Percentiles rank a stretch among this genome's conserved stretches.
phyloP scores from a whole-genome alignment of 2,888 invertebrate genomes.

The Antheraea assamensis region DNA sequence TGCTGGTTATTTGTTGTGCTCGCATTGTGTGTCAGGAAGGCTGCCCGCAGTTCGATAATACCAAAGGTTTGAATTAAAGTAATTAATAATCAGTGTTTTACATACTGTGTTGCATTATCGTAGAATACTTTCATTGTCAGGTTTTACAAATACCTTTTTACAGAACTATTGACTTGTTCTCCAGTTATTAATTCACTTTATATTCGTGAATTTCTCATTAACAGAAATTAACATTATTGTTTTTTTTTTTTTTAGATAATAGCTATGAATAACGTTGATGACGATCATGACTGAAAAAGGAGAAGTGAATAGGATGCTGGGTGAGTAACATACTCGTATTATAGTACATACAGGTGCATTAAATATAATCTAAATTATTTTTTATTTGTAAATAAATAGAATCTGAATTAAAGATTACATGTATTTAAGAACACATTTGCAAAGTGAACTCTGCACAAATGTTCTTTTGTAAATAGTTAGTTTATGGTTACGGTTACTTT shows the following conservation, averaged over 20 bases:
- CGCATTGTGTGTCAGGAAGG: slow-evolving; percentile 40
- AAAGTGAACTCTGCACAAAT: neutral
- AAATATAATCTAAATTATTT: too few relatives aligned
- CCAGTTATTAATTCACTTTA: neutral
- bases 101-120: neutral
- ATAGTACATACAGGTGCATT: neutral
- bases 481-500: neutral
- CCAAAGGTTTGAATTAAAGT: slow-evolving; percentile 34
- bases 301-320: slow-evolving; percentile 76
- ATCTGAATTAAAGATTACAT: too few relatives aligned
- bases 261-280: slow-evolving; percentile 69
- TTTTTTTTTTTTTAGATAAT: slow-evolving; percentile 44
- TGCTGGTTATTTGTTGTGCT: slow-evolving; percentile 65
- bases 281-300: slow-evolving; percentile 77
- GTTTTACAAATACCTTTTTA: neutral
- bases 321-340: slow-evolving; percentile 53
- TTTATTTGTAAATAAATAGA: too few relatives aligned
- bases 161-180: neutral
- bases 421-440: too few relatives aligned
- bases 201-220: neutral
- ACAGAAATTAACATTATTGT: neutral
- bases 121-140: neutral
- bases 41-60: slow-evolving; percentile 46
- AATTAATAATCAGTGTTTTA: neutral
- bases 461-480: neutral